Conservation (phyloP, 2,113 vertebrate genomes). For the Cavia aperea region DNA sequence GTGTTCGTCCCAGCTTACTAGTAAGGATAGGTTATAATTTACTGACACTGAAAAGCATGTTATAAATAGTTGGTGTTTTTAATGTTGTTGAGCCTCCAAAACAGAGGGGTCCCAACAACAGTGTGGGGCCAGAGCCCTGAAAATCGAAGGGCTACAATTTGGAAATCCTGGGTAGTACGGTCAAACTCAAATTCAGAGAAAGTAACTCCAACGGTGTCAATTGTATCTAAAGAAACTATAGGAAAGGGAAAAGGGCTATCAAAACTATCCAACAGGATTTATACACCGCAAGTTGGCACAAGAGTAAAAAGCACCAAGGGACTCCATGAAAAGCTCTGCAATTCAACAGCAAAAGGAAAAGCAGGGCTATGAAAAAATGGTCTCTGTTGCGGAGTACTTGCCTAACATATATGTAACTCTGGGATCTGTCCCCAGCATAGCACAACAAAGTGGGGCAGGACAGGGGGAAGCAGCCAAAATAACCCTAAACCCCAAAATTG, state of each 20-base stretch:
- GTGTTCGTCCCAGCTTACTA: constrained; percentile 27
- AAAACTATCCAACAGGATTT: constrained; percentile 21
- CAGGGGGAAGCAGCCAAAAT: neutral
- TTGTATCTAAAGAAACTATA: constrained; percentile 24
- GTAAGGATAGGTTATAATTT: constrained; percentile 60
- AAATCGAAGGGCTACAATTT: constrained; percentile 48
- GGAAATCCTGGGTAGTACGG: constrained; percentile 35
- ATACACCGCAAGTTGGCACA: constrained; percentile 17
- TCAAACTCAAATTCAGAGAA: constrained; percentile 55
- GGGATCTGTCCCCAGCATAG: neutral
- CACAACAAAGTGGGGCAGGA: neutral
- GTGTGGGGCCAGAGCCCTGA: constrained; percentile 41
- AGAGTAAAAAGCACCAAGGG: neutral
- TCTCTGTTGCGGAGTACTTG: neutral
- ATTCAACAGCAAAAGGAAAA: neutral
- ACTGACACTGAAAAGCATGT: constrained; percentile 60
- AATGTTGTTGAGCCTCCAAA: constrained; percentile 50
- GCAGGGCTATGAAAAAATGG: too few relatives aligned
- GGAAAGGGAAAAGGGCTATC: constrained; percentile 29
- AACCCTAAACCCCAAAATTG: neutral
- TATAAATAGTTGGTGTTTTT: constrained; percentile 67
- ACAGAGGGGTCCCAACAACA: constrained; percentile 58
- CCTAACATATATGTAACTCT: neutral
- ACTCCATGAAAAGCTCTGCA: neutral
- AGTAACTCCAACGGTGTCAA: constrained; percentile 25